Evolutionary conservation across 2,113 vertebrate genomes (phyloP).

Genomic region (Stegastes partitus): DNA sequence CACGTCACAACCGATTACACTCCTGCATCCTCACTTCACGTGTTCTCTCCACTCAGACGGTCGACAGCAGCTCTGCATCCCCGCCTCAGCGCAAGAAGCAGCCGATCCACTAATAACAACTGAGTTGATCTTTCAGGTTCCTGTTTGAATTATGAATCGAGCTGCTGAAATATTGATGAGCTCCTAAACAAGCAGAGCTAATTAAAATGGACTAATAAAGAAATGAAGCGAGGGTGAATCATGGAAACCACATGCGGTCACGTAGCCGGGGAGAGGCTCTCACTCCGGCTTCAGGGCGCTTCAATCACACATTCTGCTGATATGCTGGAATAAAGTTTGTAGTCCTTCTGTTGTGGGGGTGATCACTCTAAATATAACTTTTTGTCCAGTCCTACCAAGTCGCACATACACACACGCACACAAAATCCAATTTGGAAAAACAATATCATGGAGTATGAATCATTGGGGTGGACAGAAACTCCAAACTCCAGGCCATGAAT

Average conservation of each 20-base stretch:
- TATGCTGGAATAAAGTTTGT: no score
- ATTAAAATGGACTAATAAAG: conserved; percentile 41
- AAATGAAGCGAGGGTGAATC: neutral
- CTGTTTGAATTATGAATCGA: conserved; percentile 62
- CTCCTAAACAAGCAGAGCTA: conserved; percentile 40
- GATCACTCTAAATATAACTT: neutral
- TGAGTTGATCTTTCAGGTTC: conserved; percentile 51
- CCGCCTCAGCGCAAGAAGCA: no score
- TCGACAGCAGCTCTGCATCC: neutral
- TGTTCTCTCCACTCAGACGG: conserved; percentile 7
- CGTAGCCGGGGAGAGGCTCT: neutral
- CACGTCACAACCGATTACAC: conserved; percentile 57
- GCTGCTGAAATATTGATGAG: conserved; percentile 60
- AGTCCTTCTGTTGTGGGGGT: no score
- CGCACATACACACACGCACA: neutral
- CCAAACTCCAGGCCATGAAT: conserved; percentile 14
- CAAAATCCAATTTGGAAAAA: neutral
- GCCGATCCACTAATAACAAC: conserved; percentile 15
- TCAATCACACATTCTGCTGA: conserved; percentile 1
- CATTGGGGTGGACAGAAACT: neutral
- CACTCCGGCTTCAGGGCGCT: conserved; percentile 3
- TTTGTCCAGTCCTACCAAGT: conserved; percentile 8
- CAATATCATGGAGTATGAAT: conserved; percentile 19
- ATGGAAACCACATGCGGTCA: neutral
- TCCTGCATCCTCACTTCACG: conserved; percentile 43